Evolutionary conservation across 2,113 vertebrate species (phyloP), one percentile per base, ranked within the genome.

Genomic region (Phyllostomus hastatus): DNA sequence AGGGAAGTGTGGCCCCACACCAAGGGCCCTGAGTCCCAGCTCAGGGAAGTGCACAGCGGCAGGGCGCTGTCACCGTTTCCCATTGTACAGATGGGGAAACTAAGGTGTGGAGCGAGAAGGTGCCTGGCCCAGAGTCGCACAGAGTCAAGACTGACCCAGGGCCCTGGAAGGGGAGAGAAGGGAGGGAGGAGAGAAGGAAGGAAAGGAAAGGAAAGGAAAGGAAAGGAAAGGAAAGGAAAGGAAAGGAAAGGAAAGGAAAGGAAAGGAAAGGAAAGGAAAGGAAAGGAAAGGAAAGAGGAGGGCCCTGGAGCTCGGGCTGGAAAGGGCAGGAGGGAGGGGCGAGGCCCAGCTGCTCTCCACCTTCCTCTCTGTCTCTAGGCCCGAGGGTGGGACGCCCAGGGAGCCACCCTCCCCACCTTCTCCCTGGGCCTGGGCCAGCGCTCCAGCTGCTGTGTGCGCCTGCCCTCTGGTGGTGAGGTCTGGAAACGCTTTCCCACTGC

Each of bases 401-500:
- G 14, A n/a, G 43, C 48, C 57, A 43, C 16, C 22, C 0, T 2
- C 16, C 3, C 10, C 2, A 2, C 41, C 8, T 3, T 0, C 35
- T 35, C 41, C 52, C 35, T 2, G 7, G 8, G 8, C 59, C 50
- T 7, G 33, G 12, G 22, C 48, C 3, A 2, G 35, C 0, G 0
- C 59, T 7, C 38, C 17, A 1, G 76, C 95, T 12, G 87, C 90
- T 84, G 86, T 43, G 35, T 22, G 2, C 7, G 20, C 78, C 97
- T 97, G 94, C 88, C 97, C 95, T 88, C 96, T 97, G 41, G 88
- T 94, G 97, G 90, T 78, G 5, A 2, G 33, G 61, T 50, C 38
- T 57, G 91, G 88, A 96, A 94, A 28, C 0, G 22, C 38, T 0
- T 38, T 0, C 5, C 48, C 72, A 1, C 52, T 2, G 64, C 50